Percentiles rank a stretch among this genome's conserved stretches.
phyloP scores from a whole-genome alignment of 2,113 vertebrate species.

The Xerus inauris region DNA sequence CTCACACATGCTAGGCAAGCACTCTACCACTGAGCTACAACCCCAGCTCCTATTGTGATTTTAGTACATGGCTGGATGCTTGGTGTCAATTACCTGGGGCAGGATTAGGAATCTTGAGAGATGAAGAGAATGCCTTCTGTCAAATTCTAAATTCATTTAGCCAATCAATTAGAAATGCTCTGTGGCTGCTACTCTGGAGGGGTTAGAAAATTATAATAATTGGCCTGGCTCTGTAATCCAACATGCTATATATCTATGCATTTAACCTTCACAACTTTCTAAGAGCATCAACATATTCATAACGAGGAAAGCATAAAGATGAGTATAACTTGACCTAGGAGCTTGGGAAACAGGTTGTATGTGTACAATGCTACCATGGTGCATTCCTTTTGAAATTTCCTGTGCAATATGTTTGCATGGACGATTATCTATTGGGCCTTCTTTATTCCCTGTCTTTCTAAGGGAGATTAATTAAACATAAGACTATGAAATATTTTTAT shows the following conservation, averaged over 20 bases:
- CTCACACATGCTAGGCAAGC: too few species aligned
- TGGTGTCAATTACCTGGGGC: neutral
- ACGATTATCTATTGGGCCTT: neutral
- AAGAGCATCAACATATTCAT: conserved; percentile 8
- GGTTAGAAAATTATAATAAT: conserved; percentile 10
- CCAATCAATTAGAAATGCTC: conserved; percentile 28
- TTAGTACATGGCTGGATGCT: neutral
- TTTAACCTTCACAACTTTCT: conserved; percentile 17
- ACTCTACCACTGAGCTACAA: too few species aligned
- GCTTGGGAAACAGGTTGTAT: neutral
- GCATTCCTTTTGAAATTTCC: neutral
- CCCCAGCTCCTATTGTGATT: conserved; percentile 5
- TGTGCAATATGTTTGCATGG: neutral
- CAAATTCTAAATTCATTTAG: conserved; percentile 16
- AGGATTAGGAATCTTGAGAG: neutral
- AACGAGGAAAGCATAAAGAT: neutral
- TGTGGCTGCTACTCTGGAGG: neutral
- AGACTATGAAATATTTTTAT: conserved; percentile 19
- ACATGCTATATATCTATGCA: neutral
- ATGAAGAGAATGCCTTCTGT: conserved; percentile 15
- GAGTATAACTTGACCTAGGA: conserved; percentile 21
- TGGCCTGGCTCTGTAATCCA: neutral
- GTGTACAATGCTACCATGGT: neutral
- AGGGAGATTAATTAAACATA: neutral
- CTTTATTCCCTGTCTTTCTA: neutral